phyloP scores from a whole-genome alignment of 1,140 invertebrate species.

The Anadara kagoshimensis region DNA sequence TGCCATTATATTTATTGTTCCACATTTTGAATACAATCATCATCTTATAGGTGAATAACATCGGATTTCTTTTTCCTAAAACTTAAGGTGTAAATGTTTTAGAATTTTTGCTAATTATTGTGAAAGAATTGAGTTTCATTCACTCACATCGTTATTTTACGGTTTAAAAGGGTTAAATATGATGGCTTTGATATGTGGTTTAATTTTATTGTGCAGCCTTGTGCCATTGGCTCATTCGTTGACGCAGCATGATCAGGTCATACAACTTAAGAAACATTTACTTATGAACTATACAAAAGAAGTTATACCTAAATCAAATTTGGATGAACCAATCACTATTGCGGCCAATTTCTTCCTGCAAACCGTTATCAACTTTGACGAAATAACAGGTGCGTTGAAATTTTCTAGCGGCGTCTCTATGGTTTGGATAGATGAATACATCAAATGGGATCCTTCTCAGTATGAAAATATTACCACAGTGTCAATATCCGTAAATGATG shows the following conservation, averaged over 20 bases:
- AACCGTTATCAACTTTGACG: conserved; percentile 11
- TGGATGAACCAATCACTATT: background rate
- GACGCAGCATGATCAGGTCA: background rate
- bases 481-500: background rate
- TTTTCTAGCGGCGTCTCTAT: background rate
- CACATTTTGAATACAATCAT: background rate
- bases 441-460: conserved; percentile 7
- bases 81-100: background rate
- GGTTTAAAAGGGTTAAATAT: no score
- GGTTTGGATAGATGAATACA: conserved; percentile 20
- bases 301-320: background rate
- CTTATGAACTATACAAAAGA: conserved; percentile 10
- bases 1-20: no score
- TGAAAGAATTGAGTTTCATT: background rate
- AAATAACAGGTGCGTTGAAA: background rate
- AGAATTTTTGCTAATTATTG: background rate
- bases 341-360: background rate
- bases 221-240: background rate
- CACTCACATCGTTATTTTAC: no score
- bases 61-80: background rate
- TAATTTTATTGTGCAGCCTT: background rate
- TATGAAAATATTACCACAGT: background rate
- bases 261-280: background rate
- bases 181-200: background rate
- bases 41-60: background rate